phyloP scores from a whole-genome alignment of 2,113 vertebrate species.

The Cranoglanis bouderius region DNA sequence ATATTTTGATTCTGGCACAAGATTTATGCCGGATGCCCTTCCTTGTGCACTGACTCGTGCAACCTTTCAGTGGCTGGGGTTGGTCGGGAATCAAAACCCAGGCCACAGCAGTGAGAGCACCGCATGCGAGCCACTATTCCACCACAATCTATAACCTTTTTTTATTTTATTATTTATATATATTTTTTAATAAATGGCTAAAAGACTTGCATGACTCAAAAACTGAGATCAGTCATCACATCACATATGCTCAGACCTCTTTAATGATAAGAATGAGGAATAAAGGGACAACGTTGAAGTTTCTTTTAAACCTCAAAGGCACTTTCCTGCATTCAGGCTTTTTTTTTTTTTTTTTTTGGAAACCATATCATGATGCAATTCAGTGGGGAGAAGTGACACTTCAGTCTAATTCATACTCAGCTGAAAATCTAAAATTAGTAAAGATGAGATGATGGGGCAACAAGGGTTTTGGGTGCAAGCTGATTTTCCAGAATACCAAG shows the following conservation, averaged over 20 bases:
- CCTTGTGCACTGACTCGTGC: too few species aligned
- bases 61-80: too few species aligned
- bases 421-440: constrained; percentile 33
- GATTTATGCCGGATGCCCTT: too few species aligned
- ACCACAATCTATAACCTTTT: too few species aligned
- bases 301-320: constrained; percentile 24
- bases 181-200: neutral
- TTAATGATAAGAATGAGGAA: neutral
- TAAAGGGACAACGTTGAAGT: constrained; percentile 15
- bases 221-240: neutral
- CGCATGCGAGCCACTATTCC: too few species aligned
- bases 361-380: constrained; percentile 23
- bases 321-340: neutral
- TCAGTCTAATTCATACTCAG: constrained; percentile 22
- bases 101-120: too few species aligned
- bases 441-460: constrained; percentile 53
- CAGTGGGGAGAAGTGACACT: constrained; percentile 32
- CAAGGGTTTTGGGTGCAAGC: constrained; percentile 42
- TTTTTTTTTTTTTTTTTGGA: constrained; percentile 7
- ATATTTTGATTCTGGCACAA: too few species aligned
- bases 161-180: neutral
- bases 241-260: constrained; percentile 27
- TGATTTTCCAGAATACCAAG: constrained; percentile 61
- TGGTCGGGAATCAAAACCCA: neutral
- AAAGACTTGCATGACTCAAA: neutral